phyloP scores from a whole-genome alignment of 2,113 vertebrate species.

The Dromaius novaehollandiae region DNA sequence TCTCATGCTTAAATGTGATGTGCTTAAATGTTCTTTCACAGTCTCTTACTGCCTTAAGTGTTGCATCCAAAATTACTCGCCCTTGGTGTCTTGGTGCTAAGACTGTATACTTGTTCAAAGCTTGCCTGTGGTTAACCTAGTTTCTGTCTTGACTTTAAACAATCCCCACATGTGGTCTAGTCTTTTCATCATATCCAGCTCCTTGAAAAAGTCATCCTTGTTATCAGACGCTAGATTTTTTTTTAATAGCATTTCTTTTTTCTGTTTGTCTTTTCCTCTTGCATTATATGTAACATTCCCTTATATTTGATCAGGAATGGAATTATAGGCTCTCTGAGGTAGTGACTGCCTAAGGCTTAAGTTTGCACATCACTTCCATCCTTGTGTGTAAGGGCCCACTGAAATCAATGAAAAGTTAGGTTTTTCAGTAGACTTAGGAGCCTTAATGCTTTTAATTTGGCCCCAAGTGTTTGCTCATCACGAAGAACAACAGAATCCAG shows the following conservation, averaged over 20 bases:
- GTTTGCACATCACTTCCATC: neutral
- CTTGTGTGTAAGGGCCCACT: neutral
- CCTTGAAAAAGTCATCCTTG: neutral
- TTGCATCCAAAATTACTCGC: constrained; percentile 4
- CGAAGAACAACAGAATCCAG: neutral
- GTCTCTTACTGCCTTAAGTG: constrained; percentile 5
- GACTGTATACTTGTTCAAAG: neutral
- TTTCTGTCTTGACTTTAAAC: neutral
- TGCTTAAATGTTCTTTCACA: neutral
- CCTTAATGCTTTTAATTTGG: neutral
- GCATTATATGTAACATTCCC: neutral
- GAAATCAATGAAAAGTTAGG: neutral
- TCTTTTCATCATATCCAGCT: neutral
- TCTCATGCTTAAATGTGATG: constrained; percentile 21
- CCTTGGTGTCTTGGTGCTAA: neutral
- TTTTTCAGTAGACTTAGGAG: neutral
- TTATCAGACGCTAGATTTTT: neutral
- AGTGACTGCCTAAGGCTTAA: neutral
- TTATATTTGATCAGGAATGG: neutral
- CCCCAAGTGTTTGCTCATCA: accelerated
- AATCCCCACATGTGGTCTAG: neutral
- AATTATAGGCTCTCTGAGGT: neutral
- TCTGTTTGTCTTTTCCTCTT: accelerated
- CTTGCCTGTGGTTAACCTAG: neutral
- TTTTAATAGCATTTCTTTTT: neutral